A percentile compares a stretch with the other conserved stretches of the same genome.
Conservation (phyloP, 2,888 invertebrate genomes). For the Platynereis dumerilii region DNA sequence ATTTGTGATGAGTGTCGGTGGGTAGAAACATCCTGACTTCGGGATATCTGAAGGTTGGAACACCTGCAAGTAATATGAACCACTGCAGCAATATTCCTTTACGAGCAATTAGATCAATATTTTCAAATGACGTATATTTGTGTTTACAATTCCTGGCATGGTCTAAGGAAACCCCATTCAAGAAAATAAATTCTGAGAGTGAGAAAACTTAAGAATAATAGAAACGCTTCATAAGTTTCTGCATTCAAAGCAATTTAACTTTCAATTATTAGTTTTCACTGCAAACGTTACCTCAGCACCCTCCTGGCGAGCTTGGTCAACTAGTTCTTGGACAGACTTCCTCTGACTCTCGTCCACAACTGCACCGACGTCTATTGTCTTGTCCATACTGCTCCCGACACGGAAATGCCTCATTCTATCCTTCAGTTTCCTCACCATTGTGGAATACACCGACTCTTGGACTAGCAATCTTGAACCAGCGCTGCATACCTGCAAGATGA, state of each 20-base stretch:
- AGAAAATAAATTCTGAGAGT: no score
- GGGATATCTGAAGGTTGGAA: conserved; percentile 50
- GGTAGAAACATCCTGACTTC: conserved; percentile 52
- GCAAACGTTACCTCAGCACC: conserved; percentile 62
- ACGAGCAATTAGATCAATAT: not conserved
- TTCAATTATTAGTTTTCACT: no score
- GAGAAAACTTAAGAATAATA: no score
- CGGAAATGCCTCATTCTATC: conserved; percentile 60
- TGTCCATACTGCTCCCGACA: conserved; percentile 64
- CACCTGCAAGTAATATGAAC: conserved; percentile 45
- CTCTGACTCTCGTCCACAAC: conserved; percentile 58
- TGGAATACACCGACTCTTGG: conserved; percentile 67
- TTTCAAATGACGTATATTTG: no score
- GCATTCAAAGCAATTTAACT: no score
- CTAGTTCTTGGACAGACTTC: conserved; percentile 47
- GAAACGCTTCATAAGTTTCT: no score
- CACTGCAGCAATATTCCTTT: not conserved
- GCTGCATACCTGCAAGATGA: conserved; percentile 65
- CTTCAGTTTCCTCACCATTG: conserved; percentile 65
- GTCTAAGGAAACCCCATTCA: no score
- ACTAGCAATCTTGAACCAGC: conserved; percentile 66
- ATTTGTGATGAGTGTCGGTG: conserved; percentile 63
- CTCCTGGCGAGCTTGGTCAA: conserved; percentile 51
- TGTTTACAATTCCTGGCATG: no score
- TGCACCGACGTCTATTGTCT: conserved; percentile 65